Base-by-base conservation (phyloP, 2,113 vertebrate genomes). In the Pachycephala philippinensis region DNA sequence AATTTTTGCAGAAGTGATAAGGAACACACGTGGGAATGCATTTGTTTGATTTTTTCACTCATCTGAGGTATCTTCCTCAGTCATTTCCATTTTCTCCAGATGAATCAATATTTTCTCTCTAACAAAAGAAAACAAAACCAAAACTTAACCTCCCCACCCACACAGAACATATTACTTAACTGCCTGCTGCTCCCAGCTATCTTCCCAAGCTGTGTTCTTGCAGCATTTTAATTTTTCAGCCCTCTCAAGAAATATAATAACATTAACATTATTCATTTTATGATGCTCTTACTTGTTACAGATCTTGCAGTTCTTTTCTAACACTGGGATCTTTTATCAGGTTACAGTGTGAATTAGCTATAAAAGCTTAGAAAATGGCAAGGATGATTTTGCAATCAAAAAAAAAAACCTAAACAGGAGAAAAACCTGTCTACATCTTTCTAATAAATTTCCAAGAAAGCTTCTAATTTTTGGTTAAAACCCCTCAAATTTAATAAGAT, bases 81-180 rank as follows among this genome's bases (percentile, higher is more conserved):
- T 65, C 75, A 87, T 92, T 93, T 89, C 57, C 90, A 89, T 95
- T 96, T 95, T 79, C 49, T 94, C 74, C 49, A 79, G 50, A 85
- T 94, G 80, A 96, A 96, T 94, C 92, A 93, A 93, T 96, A 93
- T 96, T 96, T 97, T 93, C 83, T 90, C 61, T 87, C 90, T 79
- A 63, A 88, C 78, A 95, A 96, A 96, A 91, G 92, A 95, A 93
- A 96, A 89, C 72, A 96, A 96, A 94, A 61, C 60, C 69, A 66
- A 68, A 90, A 82, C 69, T 87, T 91, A 94, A 96, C 85, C 83
- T 96, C 42, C 40, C 84, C 78, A 74, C 93, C 93, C 64, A 91
- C 94, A 83, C 59, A 66, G 80, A 95, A 80, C n/a, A 39, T 84
- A 91, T 93, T 81, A 93, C 65, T 97, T 89, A 89, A 88, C 87